These are phyloP conservation scores for Frankliniella intonsa DNA, from an alignment of 2,888 invertebrate genomes.

Conservation along the genomic window DNA sequence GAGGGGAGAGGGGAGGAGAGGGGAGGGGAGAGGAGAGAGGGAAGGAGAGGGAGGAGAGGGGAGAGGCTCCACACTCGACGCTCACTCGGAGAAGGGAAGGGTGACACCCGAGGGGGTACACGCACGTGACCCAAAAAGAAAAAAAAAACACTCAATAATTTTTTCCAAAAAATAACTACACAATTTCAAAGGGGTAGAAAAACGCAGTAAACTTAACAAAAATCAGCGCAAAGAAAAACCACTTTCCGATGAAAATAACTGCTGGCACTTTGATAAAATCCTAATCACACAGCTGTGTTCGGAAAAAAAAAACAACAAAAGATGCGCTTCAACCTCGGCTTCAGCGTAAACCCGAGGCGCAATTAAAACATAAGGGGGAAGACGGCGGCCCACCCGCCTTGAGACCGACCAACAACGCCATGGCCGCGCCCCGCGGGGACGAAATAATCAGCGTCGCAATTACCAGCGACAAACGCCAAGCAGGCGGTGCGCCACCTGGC, in stretches of 20 bases:
- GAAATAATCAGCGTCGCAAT: slow-evolving; percentile 1
- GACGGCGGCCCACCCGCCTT: not conserved
- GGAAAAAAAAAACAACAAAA: no score
- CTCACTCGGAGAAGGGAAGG: not conserved
- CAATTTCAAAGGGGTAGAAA: no score
- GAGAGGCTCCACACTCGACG: not conserved
- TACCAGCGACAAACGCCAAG: not conserved
- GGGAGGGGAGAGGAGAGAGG: not conserved
- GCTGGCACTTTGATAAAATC: no score
- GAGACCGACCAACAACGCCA: not conserved
- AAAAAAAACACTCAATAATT: no score
- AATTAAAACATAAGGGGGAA: slow-evolving; percentile 4
- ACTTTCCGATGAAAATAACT: no score
- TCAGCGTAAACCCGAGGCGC: no score
- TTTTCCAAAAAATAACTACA: no score
- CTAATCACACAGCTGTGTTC: no score
- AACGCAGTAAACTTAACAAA: no score
- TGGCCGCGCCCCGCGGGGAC: not conserved
- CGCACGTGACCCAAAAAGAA: no score
- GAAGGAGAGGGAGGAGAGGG: not conserved
- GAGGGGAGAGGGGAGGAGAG: not conserved
- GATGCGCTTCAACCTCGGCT: no score
- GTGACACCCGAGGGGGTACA: not conserved
- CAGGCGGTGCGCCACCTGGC: not conserved
- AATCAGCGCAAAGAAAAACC: no score